Evolutionary conservation across 2,888 invertebrate species (phyloP), one percentile per base, ranked within the genome.

Genomic region (Pammene aurita): DNA sequence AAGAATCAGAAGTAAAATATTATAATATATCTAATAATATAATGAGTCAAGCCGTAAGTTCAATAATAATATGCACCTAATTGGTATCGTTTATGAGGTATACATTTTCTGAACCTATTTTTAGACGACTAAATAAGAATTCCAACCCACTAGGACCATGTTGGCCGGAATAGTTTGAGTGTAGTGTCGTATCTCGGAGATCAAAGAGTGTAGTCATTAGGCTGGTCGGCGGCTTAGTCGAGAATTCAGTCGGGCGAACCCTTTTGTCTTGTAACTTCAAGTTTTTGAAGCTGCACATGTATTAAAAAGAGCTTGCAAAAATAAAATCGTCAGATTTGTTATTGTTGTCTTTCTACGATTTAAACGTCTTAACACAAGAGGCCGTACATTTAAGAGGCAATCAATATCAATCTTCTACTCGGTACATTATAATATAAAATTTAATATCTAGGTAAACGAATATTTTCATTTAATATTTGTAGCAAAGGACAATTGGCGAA

Each of bases 121-220:
- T 42, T 18, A 10, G 16, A 18, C n/a, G 41, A 4, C 26, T 44
- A 42, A 58, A 58, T 13, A 57, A 58, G 42, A 58, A 42, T 18
- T 44, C 26, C 57, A 26, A 41, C 18, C 57, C 9, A 50, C 13
- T 35, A 50, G n/a, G n/a, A 5, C 48, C 18, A 11, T 13, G 13
- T n/a, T 10, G 38, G 18, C 41, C 18, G 26, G 61, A 57, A 44
- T 66, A 62, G 42, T 54, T 14, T 26, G 38, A 56, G 65, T 46
- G 10, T 18, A 52, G 50, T 52, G 50, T 41, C 62, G 48, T 56
- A 57, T 38, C 65, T 41, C 41, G 7, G 41, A 41, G 56, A 46
- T 65, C 65, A 65, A 65, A 65, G 65, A 56, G 57, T 7, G 10
- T 62, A 57, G 56, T 65, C 56, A 56, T 65, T 65, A 57, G 41